Conservation (phyloP, 2,888 invertebrate genomes). For the Melieria omissa region DNA sequence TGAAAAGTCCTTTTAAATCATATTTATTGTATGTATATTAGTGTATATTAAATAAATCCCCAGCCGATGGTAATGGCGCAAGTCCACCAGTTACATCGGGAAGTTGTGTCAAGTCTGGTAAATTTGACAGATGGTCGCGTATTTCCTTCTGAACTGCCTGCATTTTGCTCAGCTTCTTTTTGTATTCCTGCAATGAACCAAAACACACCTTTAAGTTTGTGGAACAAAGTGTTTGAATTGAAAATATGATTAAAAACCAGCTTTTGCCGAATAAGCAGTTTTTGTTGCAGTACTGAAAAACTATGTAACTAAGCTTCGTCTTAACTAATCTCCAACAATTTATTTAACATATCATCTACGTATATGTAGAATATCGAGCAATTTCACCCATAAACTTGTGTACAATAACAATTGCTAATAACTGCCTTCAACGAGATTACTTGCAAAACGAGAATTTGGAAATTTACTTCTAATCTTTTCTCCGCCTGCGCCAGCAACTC, state of each 20-base stretch:
- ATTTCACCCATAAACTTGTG: too few species aligned
- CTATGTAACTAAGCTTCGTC: too few species aligned
- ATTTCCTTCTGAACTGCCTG: slow-evolving; percentile 88
- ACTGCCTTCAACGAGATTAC: too few species aligned
- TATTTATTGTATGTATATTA: slow-evolving; percentile 43
- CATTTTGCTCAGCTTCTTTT: slow-evolving; percentile 87
- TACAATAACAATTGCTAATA: too few species aligned
- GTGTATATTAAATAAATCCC: slow-evolving; percentile 87
- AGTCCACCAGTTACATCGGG: slow-evolving; percentile 93
- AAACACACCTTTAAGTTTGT: slow-evolving; percentile 10
- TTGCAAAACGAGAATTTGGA: too few species aligned
- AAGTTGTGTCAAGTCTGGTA: slow-evolving; percentile 91
- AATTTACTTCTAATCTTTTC: slow-evolving; percentile 81
- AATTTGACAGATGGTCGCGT: slow-evolving; percentile 90
- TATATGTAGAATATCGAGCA: too few species aligned
- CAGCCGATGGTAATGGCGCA: slow-evolving; percentile 93
- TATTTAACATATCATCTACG: too few species aligned
- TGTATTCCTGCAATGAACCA: slow-evolving; percentile 81
- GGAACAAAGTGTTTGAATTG: too few species aligned
- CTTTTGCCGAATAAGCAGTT: not conserved
- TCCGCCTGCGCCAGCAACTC: slow-evolving; percentile 89
- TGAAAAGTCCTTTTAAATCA: too few species aligned
- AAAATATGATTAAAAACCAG: not conserved
- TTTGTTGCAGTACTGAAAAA: too few species aligned
- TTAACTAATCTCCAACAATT: too few species aligned